phyloP scores from a whole-genome alignment of 2,113 vertebrate species.

The Mirounga angustirostris region DNA sequence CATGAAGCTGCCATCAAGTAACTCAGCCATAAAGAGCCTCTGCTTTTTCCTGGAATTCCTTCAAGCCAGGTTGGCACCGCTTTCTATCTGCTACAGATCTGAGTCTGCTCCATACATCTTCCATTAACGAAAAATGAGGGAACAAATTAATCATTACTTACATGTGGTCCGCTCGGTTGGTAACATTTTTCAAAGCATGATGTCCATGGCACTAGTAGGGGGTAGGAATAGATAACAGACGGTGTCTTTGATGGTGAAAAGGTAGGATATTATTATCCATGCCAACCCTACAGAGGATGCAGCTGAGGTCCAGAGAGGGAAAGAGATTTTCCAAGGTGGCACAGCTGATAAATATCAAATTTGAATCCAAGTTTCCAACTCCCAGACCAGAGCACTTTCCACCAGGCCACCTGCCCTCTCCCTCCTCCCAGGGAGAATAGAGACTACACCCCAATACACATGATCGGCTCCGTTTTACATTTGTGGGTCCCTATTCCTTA shows the following conservation, averaged over 20 bases:
- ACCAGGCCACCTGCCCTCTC: neutral
- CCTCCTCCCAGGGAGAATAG: neutral
- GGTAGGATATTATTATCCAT: neutral
- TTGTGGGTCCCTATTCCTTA: neutral
- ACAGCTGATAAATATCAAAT: neutral
- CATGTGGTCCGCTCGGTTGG: neutral
- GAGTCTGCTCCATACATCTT: neutral
- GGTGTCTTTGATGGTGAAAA: neutral
- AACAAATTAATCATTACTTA: slow-evolving; percentile 50
- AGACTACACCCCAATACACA: neutral
- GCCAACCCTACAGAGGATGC: neutral
- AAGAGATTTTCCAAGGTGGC: neutral
- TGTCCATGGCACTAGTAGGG: neutral
- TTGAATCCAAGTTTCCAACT: neutral
- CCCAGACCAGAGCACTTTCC: neutral
- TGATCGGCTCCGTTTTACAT: neutral
- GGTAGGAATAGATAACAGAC: neutral
- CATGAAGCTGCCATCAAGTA: neutral
- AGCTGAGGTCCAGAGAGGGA: neutral
- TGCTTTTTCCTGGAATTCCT: neutral
- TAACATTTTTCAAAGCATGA: slow-evolving; percentile 38
- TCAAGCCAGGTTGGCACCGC: neutral
- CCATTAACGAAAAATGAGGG: slow-evolving; percentile 29
- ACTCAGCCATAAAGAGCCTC: neutral
- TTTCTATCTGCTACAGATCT: neutral